Base-by-base conservation (phyloP, 37 sponge, comb jelly and placozoan genomes). In the Mnemiopsis leidyi region DNA sequence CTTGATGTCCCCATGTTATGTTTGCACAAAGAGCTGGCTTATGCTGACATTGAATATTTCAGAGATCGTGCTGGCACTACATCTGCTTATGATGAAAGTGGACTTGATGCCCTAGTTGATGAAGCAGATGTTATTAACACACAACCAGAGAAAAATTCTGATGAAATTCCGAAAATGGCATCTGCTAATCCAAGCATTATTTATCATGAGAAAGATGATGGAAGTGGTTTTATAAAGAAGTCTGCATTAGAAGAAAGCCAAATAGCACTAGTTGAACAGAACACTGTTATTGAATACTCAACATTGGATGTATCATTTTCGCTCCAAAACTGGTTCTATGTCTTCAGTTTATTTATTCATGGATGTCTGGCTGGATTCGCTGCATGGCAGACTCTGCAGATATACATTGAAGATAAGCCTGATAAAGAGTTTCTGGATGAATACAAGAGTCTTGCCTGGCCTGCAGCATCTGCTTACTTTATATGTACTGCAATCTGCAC, bases 361-460 rank as follows among this genome's bases (percentile, higher is more conserved):
- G 90, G 90, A 16, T 61, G 38, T 16, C 90, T 85, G 2, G 90
- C 90, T 85, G 90, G 90, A 0, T 85, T 85, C 39, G 90, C 90
- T 25, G 90, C 90, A n/a, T 85, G 90, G 90, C 90, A 85, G 90
- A 85, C 90, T 20, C 90, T 85, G 3, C 90, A 85, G 90, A 85
- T 85, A 9, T 85, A 85, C 90, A 85, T 85, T 85, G 90, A 85
- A 61, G 36, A 85, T 25, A 85, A 85, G 90, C 90, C 90, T 5
- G 61, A 85, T 25, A 7, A 25, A 40, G 36, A 33, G 0, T 85
- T 85, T 61, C 90, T 85, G 61, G 29, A 38, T 9, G 90, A 85
- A 61, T 85, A 85, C 35, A 39, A 13, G 39, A 39, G 35, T 33
- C 61, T 85, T 7, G 90, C 90, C 48, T 85, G 90, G 90, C 90